These are phyloP conservation scores for Aphelenchoides fujianensis DNA, from an alignment of 1,140 invertebrate genomes.

Conservation along the genomic window DNA sequence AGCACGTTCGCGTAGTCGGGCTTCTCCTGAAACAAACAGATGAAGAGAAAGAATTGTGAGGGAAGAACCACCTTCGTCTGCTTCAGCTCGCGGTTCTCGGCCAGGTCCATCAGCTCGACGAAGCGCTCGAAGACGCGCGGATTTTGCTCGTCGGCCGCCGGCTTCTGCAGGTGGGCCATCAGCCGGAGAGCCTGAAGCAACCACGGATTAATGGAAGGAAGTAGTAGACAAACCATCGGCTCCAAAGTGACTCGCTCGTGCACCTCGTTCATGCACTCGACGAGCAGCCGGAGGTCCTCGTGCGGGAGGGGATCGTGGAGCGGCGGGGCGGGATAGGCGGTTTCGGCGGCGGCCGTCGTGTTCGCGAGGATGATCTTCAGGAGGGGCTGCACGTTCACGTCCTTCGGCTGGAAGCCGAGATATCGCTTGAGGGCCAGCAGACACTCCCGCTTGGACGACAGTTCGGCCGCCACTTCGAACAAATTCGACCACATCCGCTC, in stretches of 20 bases:
- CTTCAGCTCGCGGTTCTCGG: conserved; percentile 19
- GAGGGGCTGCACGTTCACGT: conserved; percentile 7
- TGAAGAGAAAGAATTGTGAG: neutral
- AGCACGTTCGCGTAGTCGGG: conserved; percentile 5
- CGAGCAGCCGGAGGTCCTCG: neutral
- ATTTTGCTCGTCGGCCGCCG: conserved; percentile 8
- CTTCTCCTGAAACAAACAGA: neutral
- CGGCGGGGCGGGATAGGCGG: conserved; percentile 13
- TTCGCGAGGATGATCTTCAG: conserved; percentile 4
- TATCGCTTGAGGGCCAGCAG: conserved; percentile 11
- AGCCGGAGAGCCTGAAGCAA: neutral
- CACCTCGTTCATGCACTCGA: conserved; percentile 1
- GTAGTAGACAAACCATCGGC: conserved; percentile 1
- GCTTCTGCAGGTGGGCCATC: conserved; percentile 18
- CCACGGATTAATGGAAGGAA: neutral
- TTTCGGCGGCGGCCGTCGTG: neutral
- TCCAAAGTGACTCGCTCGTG: conserved; percentile 7
- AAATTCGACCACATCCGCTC: conserved; percentile 19
- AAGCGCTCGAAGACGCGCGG: neutral
- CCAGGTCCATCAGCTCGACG: conserved; percentile 18
- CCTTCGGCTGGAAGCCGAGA: neutral
- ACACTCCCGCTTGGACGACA: conserved; percentile 15
- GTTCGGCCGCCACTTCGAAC: conserved; percentile 17
- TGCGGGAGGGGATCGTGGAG: neutral
- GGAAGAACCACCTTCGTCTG: neutral